phyloP scores from a whole-genome alignment of 92 coral and sea anemone genomes.

The Zoanthus sociatus region DNA sequence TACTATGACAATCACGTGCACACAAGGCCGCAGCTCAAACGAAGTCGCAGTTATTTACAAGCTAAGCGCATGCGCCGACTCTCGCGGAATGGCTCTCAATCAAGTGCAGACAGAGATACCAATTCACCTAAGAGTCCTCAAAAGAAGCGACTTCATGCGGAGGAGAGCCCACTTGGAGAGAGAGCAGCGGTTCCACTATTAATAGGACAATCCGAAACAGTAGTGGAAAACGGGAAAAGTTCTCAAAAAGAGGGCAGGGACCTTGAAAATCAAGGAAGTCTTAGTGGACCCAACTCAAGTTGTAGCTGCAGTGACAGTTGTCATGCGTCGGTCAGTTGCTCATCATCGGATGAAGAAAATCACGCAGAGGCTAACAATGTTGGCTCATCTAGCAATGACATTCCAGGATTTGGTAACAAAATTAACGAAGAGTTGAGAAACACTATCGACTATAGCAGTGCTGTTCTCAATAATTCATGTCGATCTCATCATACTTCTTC shows the following conservation, averaged over 20 bases:
- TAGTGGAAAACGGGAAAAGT: constrained; percentile 8
- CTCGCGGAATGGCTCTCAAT: constrained; percentile 66
- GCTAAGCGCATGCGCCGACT: constrained; percentile 48
- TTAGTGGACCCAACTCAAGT: constrained; percentile 59
- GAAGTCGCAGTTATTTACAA: constrained; percentile 66
- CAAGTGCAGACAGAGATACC: constrained; percentile 70
- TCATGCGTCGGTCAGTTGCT: constrained; percentile 71
- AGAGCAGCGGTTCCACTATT: neutral
- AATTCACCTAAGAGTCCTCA: constrained; percentile 58
- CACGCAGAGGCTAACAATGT: constrained; percentile 9
- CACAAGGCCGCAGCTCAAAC: constrained; percentile 47
- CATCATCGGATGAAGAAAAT: constrained; percentile 61
- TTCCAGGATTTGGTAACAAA: neutral
- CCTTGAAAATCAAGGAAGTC: constrained; percentile 18
- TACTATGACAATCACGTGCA: constrained; percentile 49
- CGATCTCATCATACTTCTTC: constrained; percentile 32
- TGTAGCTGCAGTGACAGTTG: constrained; percentile 66
- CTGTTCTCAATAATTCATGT: constrained; percentile 6
- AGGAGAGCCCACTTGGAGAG: constrained; percentile 39
- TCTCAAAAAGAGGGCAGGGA: neutral
- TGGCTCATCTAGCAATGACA: neutral
- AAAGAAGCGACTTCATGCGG: constrained; percentile 41
- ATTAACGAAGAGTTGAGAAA: constrained; percentile 6
- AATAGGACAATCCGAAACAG: constrained; percentile 35
- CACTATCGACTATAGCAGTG: neutral